Percentiles rank a stretch among this genome's conserved stretches.
Conservation (phyloP, 2,888 invertebrate species). For the Salpingus planirostris region DNA sequence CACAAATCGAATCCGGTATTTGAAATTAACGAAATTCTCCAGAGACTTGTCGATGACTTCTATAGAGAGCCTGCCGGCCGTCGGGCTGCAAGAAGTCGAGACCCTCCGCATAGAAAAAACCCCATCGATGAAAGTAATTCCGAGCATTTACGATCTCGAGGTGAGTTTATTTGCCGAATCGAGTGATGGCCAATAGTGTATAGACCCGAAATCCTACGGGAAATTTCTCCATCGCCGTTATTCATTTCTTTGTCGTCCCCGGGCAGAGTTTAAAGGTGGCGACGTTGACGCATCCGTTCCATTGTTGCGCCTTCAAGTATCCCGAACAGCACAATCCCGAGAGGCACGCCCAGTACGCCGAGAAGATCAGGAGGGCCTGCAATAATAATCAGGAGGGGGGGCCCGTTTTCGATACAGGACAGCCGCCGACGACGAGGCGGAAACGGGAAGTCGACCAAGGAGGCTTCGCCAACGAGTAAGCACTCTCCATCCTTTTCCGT, state of each 20-base stretch:
- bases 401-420: conserved; percentile 20
- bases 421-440: conserved; percentile 7
- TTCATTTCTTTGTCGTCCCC: no score
- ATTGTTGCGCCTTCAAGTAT: conserved; percentile 83
- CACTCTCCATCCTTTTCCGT: no score
- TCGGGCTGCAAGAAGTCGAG: conserved; percentile 63
- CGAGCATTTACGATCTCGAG: conserved; percentile 73
- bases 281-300: conserved; percentile 74
- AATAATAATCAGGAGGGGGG: conserved; percentile 10
- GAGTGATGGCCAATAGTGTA: no score
- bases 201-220: no score
- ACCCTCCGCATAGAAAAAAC: conserved; percentile 64
- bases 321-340: conserved; percentile 72
- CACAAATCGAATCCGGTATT: no score
- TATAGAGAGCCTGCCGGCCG: conserved; percentile 61
- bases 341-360: conserved; percentile 54
- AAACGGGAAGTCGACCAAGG: no score
- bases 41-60: conserved; percentile 80
- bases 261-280: conserved; percentile 62
- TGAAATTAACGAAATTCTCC: no score
- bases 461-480: no score
- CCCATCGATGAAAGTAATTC: conserved; percentile 68
- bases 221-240: no score
- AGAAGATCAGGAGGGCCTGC: conserved; percentile 41
- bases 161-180: no score